Percentiles rank a stretch among this genome's conserved stretches.
These are phyloP conservation scores for Nyctalus aviator DNA, from an alignment of 2,797 vertebrate genomes.

Conservation along the genomic window DNA sequence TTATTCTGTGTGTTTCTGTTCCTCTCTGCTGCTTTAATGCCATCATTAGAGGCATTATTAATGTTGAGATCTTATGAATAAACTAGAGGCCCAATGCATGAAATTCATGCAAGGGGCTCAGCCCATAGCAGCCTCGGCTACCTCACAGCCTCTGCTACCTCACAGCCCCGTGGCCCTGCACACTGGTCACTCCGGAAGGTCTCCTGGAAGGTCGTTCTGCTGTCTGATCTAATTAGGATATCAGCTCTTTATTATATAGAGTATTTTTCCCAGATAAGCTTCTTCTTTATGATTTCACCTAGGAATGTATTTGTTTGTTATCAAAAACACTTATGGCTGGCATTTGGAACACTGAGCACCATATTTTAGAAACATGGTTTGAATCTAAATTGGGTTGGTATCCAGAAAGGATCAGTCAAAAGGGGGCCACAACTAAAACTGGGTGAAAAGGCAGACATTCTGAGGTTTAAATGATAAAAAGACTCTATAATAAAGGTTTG, in stretches of 20 bases:
- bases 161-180: too few species aligned
- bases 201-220: too few species aligned
- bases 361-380: constrained; percentile 71
- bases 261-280: constrained; percentile 52
- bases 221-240: too few species aligned
- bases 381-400: constrained; percentile 39
- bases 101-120: too few species aligned
- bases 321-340: constrained; percentile 40
- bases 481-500: neutral
- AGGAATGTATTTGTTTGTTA: constrained; percentile 64
- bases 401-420: constrained; percentile 46
- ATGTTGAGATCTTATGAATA: constrained; percentile 60
- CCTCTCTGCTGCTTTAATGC: constrained; percentile 47
- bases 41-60: constrained; percentile 54
- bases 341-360: constrained; percentile 49
- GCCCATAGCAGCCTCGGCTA: too few species aligned
- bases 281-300: constrained; percentile 61
- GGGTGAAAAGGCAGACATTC: constrained; percentile 38
- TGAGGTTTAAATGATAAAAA: constrained; percentile 18
- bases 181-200: too few species aligned
- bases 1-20: neutral
- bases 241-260: too few species aligned
- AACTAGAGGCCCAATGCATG: neutral
- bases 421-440: constrained; percentile 37
- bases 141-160: too few species aligned